A percentile compares a stretch with the other conserved stretches of the same genome.
Evolutionary conservation across 2,888 invertebrate species (phyloP).

Genomic region (Drosophila setosimentum): DNA sequence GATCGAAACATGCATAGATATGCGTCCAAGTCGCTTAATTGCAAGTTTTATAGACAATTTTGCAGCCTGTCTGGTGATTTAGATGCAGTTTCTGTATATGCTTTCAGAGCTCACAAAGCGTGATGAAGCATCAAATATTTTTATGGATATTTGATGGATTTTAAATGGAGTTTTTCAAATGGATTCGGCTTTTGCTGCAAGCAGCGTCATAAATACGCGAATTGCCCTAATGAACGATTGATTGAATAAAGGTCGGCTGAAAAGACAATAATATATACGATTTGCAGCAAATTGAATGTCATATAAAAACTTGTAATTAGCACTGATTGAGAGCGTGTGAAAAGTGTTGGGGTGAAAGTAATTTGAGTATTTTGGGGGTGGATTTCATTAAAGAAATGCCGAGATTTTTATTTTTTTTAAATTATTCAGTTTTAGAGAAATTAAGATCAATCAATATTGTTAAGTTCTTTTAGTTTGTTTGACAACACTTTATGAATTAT

Average conservation of each 20-base stretch:
- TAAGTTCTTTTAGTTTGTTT: not conserved
- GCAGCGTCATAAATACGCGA: slow-evolving; percentile 65
- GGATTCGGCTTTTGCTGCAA: slow-evolving; percentile 47
- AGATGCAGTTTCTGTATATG: slow-evolving; percentile 35
- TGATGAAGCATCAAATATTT: slow-evolving; percentile 52
- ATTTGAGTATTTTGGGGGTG: not conserved
- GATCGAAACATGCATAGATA: slow-evolving; percentile 66
- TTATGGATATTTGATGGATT: slow-evolving; percentile 60
- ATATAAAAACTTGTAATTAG: slow-evolving; percentile 31
- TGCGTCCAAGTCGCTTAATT: slow-evolving; percentile 75
- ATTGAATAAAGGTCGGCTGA: slow-evolving; percentile 28
- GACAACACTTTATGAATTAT: not conserved
- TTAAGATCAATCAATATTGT: not conserved
- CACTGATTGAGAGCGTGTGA: slow-evolving; percentile 11
- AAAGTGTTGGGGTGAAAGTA: slow-evolving; percentile 28
- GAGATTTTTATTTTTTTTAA: no score
- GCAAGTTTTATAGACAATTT: slow-evolving; percentile 76
- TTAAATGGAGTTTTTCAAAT: slow-evolving; percentile 51
- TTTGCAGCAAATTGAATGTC: slow-evolving; percentile 46
- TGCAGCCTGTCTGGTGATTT: slow-evolving; percentile 40
- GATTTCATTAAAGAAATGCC: not conserved
- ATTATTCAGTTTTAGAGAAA: no score
- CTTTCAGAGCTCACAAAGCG: slow-evolving; percentile 21
- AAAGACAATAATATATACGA: slow-evolving; percentile 30
- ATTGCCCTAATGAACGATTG: slow-evolving; percentile 48